phyloP scores from a whole-genome alignment of 2,888 invertebrate species.

The Protodeltote pygarga region DNA sequence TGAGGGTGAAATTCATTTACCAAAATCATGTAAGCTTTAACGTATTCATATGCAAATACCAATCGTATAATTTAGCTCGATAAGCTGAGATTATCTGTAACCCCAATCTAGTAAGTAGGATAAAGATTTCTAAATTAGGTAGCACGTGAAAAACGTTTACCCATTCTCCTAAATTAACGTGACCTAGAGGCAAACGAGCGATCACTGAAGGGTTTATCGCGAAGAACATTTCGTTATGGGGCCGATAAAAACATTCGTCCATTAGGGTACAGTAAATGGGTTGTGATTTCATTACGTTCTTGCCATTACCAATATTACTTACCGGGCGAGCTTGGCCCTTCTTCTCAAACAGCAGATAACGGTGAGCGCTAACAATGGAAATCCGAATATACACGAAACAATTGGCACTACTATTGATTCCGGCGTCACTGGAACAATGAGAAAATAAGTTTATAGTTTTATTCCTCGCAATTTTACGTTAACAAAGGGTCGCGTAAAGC shows the following conservation, averaged over 20 bases:
- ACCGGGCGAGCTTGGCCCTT: constrained; percentile 92
- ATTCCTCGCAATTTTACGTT: constrained; percentile 14
- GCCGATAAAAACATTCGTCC: constrained; percentile 11
- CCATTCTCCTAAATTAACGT: constrained; percentile 28
- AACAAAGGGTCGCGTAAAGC: constrained; percentile 26
- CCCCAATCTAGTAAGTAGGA: constrained; percentile 5
- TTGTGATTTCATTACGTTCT: constrained; percentile 18
- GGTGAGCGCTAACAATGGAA: constrained; percentile 94
- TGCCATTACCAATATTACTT: constrained; percentile 38
- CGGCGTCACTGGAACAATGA: constrained; percentile 90
- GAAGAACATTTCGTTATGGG: constrained; percentile 29
- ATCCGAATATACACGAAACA: constrained; percentile 95
- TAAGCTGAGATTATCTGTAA: constrained; percentile 6
- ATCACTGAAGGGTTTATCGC: constrained; percentile 30
- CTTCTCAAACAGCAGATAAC: constrained; percentile 95
- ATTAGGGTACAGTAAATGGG: constrained; percentile 14
- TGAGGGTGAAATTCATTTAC: constrained; percentile 12
- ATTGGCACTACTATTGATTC: constrained; percentile 96
- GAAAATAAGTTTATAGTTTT: constrained; percentile 25
- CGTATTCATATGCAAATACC: constrained; percentile 1
- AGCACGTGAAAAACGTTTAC: constrained; percentile 13
- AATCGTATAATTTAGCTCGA: neutral
- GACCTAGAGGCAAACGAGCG: constrained; percentile 18
- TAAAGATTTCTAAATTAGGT: constrained; percentile 12
- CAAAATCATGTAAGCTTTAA: constrained; percentile 13